Base-by-base conservation (phyloP, 2,113 vertebrate species). In the Xyliphius kryptos region DNA sequence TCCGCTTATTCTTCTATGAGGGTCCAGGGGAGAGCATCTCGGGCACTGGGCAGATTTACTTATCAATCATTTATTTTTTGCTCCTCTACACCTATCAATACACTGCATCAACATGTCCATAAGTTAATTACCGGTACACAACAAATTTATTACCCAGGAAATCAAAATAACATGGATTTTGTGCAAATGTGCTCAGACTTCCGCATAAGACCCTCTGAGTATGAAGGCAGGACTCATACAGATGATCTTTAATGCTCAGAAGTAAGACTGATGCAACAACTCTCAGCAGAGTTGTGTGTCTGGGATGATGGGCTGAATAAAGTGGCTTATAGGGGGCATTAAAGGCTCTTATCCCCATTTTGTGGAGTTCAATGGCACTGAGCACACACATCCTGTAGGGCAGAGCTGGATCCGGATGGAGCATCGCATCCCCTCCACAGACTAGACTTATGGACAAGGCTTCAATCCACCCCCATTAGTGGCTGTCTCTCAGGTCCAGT, bases 331-430 rank as follows among this genome's bases (percentile, higher is more conserved):
- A 78, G 62, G 15, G 1, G 70, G 78, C 71, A 79, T 82, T 84
- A 83, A 80, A 66, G 57, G 82, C 80, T 86, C 78, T 81, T 66
- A 64, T 53, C 20, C 19, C 71, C 75, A 71, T 82, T 82, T 79
- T 74, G 70, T 64, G 50, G 56, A 73, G 75, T 76, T 82, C 72
- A 74, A 26, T 78, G 61, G 67, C 69, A 67, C 71, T 76, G 78
- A 78, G 73, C 76, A 68, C 65, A 77, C 72, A 68, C 77, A 84
- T 77, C 76, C 83, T 76, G 76, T 67, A 52, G 15, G 16, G 60
- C 71, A 38, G 47, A 72, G 53, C 62, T 61, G 66, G 59, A 68
- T 79, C 77, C 66, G n/a, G 83, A 77, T 76, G 66, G 66, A 58
- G 66, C 56, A 6, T 46, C 15, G 61, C n/a, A 22, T 44, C 10